phyloP scores from a whole-genome alignment of 2,113 vertebrate species.

The Kobus ellipsiprymnus region DNA sequence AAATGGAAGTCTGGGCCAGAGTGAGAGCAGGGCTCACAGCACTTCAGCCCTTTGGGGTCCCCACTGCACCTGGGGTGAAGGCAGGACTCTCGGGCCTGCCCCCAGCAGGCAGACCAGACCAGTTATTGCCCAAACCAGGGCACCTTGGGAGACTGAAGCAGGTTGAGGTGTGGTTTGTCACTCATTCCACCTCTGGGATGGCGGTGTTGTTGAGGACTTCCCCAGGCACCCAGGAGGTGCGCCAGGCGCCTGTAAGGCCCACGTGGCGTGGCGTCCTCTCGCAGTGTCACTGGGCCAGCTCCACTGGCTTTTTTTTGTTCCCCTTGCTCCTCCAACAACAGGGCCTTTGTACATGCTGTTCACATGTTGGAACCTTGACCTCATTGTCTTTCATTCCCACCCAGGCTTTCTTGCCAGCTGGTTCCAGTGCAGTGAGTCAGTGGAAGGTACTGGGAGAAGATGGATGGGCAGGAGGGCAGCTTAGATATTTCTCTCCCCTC shows the following conservation, averaged over 20 bases:
- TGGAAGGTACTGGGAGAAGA: not conserved
- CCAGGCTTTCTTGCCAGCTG: not conserved
- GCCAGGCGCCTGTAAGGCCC: accelerated
- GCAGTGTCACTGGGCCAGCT: accelerated
- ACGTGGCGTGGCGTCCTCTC: accelerated
- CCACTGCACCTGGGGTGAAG: not conserved
- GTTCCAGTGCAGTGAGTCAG: not conserved
- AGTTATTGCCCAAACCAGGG: not conserved
- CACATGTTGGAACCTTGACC: accelerated
- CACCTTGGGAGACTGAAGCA: too few relatives aligned
- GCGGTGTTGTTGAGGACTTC: not conserved
- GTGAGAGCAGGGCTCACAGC: accelerated
- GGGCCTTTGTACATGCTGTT: not conserved
- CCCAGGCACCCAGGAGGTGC: not conserved
- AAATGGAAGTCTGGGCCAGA: accelerated
- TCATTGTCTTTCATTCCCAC: accelerated
- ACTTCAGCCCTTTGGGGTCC: not conserved
- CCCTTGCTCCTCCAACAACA: not conserved
- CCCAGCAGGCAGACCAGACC: not conserved
- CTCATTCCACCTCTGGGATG: not conserved
- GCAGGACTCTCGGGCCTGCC: accelerated
- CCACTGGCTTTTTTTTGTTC: too few relatives aligned
- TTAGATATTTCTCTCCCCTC: not conserved
- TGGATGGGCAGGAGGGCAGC: too few relatives aligned
- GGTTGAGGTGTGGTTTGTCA: accelerated